Base-by-base conservation (phyloP, 2,113 vertebrate species). In the Bos javanicus region DNA sequence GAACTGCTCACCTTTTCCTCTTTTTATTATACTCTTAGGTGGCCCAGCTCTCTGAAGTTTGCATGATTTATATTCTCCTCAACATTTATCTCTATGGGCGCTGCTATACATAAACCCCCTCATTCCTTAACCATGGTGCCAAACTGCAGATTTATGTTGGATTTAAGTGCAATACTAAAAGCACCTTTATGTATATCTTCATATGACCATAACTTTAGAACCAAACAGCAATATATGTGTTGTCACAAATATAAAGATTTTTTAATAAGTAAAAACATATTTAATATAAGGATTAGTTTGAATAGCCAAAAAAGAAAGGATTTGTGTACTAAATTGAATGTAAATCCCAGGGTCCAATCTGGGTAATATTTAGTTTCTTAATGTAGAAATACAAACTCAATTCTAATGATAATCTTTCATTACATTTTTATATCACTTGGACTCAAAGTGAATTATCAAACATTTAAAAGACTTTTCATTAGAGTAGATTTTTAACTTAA, bases 401-500 rank as follows among this genome's bases (percentile, higher is more conserved):
- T 33, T 87, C 57, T 90, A 94, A 84, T 60, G 84, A 95, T 64
- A 16, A 62, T 1, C 13, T 74, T 89, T 64, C 39, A 54, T 76
- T 83, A n/a, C 19, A 21, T 46, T 16, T 46, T 76, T 85, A 43
- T 46, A 52, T 91, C 30, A 85, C 67, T 93, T 67, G 90, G 60
- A 92, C 21, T 48, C 15, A 91, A 46, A 87, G 50, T 52, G 17
- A 98, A 84, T 71, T 91, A 67, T 86, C n/a, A 93, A 39, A 48
- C 5, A 87, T 84, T 97, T 84, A 56, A 96, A 91, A 96, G 9
- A 3, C 54, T 87, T 96, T 96, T 33, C 64, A 39, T 50, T 76
- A 94, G 23, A 93, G 15, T 2, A 90, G 15, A 17, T 82, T 97
- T 96, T 82, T 43, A 93, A 60, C 30, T 78, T 43, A 94, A 50